A percentile compares a stretch with the other conserved stretches of the same genome.
Evolutionary conservation across 2,888 invertebrate genomes (phyloP).

Genomic region (Xestoiulus laeticollis): DNA sequence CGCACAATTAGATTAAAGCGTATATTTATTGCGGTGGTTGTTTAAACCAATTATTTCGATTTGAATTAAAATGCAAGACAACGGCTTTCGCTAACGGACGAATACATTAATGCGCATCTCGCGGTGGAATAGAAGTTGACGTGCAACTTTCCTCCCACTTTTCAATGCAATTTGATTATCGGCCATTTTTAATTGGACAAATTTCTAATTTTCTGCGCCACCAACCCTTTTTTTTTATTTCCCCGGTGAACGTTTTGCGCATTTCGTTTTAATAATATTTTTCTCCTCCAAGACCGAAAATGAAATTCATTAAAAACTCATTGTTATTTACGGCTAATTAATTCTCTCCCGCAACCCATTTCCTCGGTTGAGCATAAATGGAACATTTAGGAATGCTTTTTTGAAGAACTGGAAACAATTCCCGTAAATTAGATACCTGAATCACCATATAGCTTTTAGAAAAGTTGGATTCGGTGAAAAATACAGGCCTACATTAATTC

Average conservation of each 20-base stretch:
- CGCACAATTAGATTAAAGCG: constrained; percentile 14
- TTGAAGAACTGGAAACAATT: neutral
- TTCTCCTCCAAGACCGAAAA: neutral
- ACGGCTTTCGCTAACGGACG: constrained; percentile 3
- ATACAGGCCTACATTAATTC: too few species aligned
- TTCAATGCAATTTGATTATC: constrained; percentile 26
- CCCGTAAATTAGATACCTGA: too few species aligned
- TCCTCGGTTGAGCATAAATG: neutral
- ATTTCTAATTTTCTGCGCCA: constrained; percentile 19
- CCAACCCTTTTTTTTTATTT: neutral
- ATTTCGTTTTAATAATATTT: neutral
- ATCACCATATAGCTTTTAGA: too few species aligned
- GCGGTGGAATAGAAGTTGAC: neutral
- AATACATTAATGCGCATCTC: neutral
- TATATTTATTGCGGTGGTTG: constrained; percentile 26
- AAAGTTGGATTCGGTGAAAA: too few species aligned
- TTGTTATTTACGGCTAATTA: constrained; percentile 9
- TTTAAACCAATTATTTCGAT: constrained; percentile 26
- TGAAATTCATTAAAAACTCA: neutral
- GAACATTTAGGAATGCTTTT: neutral
- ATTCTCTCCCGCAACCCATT: neutral
- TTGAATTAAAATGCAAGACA: constrained; percentile 17
- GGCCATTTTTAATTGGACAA: constrained; percentile 26
- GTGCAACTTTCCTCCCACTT: neutral
- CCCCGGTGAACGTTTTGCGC: neutral